Evolutionary conservation across 2,797 vertebrate genomes (phyloP), one percentile per base, ranked within the genome.

Genomic region (Ceryle rudis): DNA sequence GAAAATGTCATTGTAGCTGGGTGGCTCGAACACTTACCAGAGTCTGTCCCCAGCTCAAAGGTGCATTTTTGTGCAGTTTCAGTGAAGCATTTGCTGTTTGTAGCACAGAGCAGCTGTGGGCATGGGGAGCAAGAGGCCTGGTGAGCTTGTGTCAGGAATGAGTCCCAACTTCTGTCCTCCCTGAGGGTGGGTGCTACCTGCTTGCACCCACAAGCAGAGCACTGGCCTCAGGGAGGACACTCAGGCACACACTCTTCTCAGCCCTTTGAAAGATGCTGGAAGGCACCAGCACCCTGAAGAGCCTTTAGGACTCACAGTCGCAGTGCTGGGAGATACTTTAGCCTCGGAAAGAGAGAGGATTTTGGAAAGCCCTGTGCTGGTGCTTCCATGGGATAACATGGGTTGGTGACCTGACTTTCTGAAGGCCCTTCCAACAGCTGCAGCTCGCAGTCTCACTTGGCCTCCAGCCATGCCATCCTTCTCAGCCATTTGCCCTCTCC

Each of bases 111-210:
- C 16, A 70, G 9, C 29, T 31, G 57, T 42, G 46, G 28, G 41
- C 13, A 10, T 2, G 3, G 29, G 29, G 21, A 44, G 7, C 7
- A 33, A 44, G 29, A 57, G 15, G 11, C 25, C 62, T 64, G 29
- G 31, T 42, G 22, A 64, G 23, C 14, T 89, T 18, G 19, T 26
- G 31, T 9, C 62, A 41, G 22, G 72, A 87, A 52, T 10, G 18
- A 84, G 15, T 6, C 12, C 21, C 0, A 2, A 15, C 10, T 85
- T n/a, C 23, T 91, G 11, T 74, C 19, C 8, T 72, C 9, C 9
- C 29, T 1, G 1, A 0, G 1, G 11, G 6, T 29, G 11, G 17
- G 13, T 62, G 46, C 26, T 44, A 33, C 42, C 19, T 37, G 17
- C 5, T 78, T 6, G 2, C 46, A 58, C 25, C 52, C n/a, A 17